Percentiles rank a stretch among this genome's conserved stretches.
Conservation (phyloP, 2,888 invertebrate species). For the Pyrgus malvae region DNA sequence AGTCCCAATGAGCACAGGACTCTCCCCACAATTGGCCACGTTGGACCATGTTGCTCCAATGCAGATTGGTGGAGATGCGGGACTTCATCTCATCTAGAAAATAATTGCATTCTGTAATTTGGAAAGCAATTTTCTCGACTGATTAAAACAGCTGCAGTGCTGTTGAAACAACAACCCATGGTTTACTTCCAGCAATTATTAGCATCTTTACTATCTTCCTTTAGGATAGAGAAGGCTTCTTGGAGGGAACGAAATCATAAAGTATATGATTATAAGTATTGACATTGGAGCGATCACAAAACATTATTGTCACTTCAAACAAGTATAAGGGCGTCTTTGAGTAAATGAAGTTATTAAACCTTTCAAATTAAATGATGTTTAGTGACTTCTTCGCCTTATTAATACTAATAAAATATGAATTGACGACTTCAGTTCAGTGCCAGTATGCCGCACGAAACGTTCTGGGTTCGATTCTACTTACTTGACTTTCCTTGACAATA, state of each 20-base stretch:
- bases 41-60: constrained; percentile 31
- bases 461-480: too few species aligned
- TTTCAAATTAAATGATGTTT: constrained; percentile 27
- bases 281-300: too few species aligned
- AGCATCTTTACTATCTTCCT: too few species aligned
- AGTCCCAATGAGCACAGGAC: too few species aligned
- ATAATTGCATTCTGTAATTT: constrained; percentile 57
- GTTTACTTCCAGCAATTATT: constrained; percentile 12
- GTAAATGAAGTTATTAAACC: constrained; percentile 27
- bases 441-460: too few species aligned
- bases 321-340: constrained; percentile 6
- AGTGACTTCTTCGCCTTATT: constrained; percentile 18
- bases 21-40: neutral
- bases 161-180: constrained; percentile 21
- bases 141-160: constrained; percentile 36
- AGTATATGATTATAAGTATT: too few species aligned
- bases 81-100: constrained; percentile 53
- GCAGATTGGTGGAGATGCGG: constrained; percentile 35
- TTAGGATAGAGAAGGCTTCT: constrained; percentile 9
- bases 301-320: too few species aligned
- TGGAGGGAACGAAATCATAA: constrained; percentile 23
- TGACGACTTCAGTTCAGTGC: constrained; percentile 10
- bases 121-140: constrained; percentile 46
- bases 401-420: constrained; percentile 12
- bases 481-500: too few species aligned